Evolutionary conservation across 2,113 vertebrate genomes (phyloP).

Genomic region (Aptenodytes patagonicus): DNA sequence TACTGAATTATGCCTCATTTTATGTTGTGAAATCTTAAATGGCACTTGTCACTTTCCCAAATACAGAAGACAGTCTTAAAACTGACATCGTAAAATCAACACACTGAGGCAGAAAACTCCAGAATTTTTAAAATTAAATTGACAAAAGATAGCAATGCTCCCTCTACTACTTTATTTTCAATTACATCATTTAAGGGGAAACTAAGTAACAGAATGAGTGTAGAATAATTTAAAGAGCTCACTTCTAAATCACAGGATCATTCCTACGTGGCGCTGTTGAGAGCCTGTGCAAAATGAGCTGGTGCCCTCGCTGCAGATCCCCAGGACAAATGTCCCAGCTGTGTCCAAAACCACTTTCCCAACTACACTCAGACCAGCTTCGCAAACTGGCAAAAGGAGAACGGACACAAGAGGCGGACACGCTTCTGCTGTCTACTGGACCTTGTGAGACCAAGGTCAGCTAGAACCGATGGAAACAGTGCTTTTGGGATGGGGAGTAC

Average conservation of each 20-base stretch:
- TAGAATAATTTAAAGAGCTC: background rate
- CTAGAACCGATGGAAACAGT: background rate
- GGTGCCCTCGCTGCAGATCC: background rate
- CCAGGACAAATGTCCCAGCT: background rate
- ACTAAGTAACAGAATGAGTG: background rate
- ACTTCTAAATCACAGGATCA: background rate
- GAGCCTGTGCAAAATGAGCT: background rate
- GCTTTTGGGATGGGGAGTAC: background rate
- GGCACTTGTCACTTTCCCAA: slow-evolving; percentile 70
- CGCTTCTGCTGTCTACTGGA: background rate
- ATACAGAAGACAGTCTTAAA: slow-evolving; percentile 40
- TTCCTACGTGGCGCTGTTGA: fast-evolving
- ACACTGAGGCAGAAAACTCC: background rate
- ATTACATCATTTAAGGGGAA: background rate
- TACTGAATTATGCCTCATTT: slow-evolving; percentile 54
- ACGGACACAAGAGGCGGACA: background rate
- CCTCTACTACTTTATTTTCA: background rate
- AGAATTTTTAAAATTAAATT: background rate
- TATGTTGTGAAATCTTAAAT: slow-evolving; percentile 63
- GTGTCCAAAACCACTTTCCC: background rate
- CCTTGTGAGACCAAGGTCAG: background rate
- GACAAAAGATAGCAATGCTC: background rate
- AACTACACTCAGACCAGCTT: background rate
- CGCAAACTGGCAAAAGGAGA: background rate
- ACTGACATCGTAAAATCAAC: background rate